Conservation (phyloP, 2,888 invertebrate genomes). For the Cerastoderma edule region DNA sequence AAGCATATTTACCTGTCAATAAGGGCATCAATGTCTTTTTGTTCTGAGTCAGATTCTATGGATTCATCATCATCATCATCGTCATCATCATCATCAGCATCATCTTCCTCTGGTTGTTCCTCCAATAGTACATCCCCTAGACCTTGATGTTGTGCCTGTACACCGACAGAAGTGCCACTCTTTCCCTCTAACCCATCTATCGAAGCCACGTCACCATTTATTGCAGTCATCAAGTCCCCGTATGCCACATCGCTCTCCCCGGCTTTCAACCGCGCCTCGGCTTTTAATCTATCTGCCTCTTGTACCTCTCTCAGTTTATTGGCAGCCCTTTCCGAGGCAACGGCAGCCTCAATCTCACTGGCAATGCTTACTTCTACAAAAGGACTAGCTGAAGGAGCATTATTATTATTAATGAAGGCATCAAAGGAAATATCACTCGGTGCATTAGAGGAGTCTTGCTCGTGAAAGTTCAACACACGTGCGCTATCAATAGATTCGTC, state of each 20-base stretch:
- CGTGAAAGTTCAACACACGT: constrained; percentile 35
- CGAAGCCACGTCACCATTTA: background rate
- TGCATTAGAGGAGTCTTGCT: constrained; percentile 19
- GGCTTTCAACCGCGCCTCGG: no score
- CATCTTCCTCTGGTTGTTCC: constrained; percentile 12
- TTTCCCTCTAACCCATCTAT: background rate
- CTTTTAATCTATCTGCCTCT: constrained; percentile 14
- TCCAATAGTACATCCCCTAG: constrained; percentile 20
- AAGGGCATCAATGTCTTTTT: constrained; percentile 73
- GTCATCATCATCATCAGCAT: constrained; percentile 42
- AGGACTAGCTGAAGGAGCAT: constrained; percentile 26
- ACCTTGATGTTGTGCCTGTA: background rate
- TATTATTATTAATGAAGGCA: constrained; percentile 15
- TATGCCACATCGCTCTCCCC: background rate
- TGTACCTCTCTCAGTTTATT: constrained; percentile 11
- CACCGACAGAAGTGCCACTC: constrained; percentile 1
- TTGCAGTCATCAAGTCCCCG: background rate
- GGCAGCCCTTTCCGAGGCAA: constrained; percentile 7
- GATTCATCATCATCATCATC: constrained; percentile 51
- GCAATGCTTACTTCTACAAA: constrained; percentile 29
- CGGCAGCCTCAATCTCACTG: constrained; percentile 26
- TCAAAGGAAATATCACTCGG: constrained; percentile 24
- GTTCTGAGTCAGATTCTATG: constrained; percentile 71
- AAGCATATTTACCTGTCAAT: constrained; percentile 73
- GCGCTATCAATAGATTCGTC: constrained; percentile 34